Evolutionary conservation across 2,113 vertebrate genomes (phyloP), one percentile per base, ranked within the genome.

Genomic region (Leptobrachium leishanense): DNA sequence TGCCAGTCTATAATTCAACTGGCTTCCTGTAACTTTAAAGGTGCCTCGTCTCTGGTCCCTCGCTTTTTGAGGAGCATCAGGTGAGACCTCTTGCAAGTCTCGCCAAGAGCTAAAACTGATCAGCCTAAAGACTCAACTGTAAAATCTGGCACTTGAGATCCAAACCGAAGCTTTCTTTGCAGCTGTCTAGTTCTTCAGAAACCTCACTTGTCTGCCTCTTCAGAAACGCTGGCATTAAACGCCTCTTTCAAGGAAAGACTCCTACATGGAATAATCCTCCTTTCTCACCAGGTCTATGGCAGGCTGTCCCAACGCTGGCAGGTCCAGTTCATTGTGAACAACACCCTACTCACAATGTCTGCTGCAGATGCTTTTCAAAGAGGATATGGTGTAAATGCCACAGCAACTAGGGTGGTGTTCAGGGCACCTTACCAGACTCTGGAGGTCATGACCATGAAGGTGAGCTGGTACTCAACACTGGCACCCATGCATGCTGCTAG

Each of bases 381-480:
- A 31, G 83, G 84, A 39, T 84, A 83, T 0, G 84, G 83, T 0
- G 54, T 85, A 39, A 84, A 81, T 57, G 81, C 81, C 2, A 83
- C 83, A 0, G 71, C 82, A 1, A 82, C 76, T 12, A 77, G 84
- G 1, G 83, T 83, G 12, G 70, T 85, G 9, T 85, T 85, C 67
- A 68, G 84, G 12, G 59, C 80, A 0, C 83, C 84, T 8, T 85
- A 85, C 31, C 7, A 63, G 11, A 82, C 79, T 2, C 43, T 31
- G 6, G 83, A 85, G 43, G 75, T 79, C 0, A 67, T 74, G 6
- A 53, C 81, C 1, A 0, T 73, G 20, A 11, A 41, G 79, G 84
- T 85, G 54, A 81, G 43, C 3, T 41, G 75, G 42, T 5, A 53
- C 13, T 2, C 3, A 12, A 59, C 11, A 12, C 55, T 11, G 55